Percentiles rank a stretch among this genome's conserved stretches.
phyloP scores from a whole-genome alignment of 2,113 vertebrate genomes.

The Ellobius talpinus region DNA sequence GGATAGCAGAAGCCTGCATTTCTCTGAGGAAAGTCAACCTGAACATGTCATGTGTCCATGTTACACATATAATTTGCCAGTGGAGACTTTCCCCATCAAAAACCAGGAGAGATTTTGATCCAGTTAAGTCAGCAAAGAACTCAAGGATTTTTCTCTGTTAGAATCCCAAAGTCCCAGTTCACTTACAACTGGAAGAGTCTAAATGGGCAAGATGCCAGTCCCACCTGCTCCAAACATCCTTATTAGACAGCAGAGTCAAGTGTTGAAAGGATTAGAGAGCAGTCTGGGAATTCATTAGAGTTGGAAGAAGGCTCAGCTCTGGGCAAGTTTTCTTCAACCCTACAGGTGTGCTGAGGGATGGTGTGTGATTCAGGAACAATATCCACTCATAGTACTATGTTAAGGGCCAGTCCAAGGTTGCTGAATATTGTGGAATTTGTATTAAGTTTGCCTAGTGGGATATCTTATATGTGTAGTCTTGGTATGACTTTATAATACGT shows the following conservation, averaged over 20 bases:
- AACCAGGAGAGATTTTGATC: constrained; percentile 54
- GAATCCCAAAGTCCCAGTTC: constrained; percentile 42
- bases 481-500: not conserved
- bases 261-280: constrained; percentile 63
- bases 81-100: constrained; percentile 56
- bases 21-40: constrained; percentile 40
- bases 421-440: constrained; percentile 22
- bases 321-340: constrained; percentile 53
- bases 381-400: not conserved
- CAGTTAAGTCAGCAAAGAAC: constrained; percentile 53
- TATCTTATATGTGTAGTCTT: not conserved
- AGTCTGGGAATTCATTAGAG: constrained; percentile 69
- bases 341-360: constrained; percentile 51
- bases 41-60: constrained; percentile 16
- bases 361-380: constrained; percentile 27
- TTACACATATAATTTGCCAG: constrained; percentile 48
- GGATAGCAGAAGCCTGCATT: not conserved
- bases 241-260: constrained; percentile 65
- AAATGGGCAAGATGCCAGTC: constrained; percentile 55
- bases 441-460: not conserved
- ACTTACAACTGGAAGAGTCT: constrained; percentile 58
- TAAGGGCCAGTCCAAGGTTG: constrained; percentile 25
- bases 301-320: constrained; percentile 47
- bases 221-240: constrained; percentile 60
- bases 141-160: constrained; percentile 45